Base-by-base conservation (phyloP, 2,888 invertebrate species). In the Parascotia fuliginaria region DNA sequence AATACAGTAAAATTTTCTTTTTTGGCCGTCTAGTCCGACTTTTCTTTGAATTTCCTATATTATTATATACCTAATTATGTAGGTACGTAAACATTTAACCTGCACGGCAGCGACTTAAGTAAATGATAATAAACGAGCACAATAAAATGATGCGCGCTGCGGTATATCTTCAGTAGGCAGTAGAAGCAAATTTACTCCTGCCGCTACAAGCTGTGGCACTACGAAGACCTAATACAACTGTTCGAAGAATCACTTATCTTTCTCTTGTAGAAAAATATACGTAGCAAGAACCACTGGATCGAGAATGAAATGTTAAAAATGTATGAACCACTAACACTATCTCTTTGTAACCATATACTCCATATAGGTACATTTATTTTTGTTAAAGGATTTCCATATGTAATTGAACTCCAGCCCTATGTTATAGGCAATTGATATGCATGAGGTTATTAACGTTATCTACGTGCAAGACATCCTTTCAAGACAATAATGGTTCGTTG, bases 161-260 rank as follows among this genome's bases (percentile, higher is more conserved):
- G 24, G 49, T 44, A 31, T 50, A 47, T 49, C 38, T 51, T 29
- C 13, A 55, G 43, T 39, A 46, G 31, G 43, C 12, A 12, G 27
- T 40, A 39, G 22, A 36, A 37, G 42, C 46, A 46, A 52, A 59
- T 55, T 49, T 39, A 41, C 52, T 31, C 19, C 40, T 43, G 56
- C 33, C 52, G 24, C 24, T 24, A 24, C 5, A 9, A 24, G 6
- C 24, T 24, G 24, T 9, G 55, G 27, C 44, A 39, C 61, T 31
- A 47, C 49, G 51, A 55, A 46, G 39, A 62, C 37, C 50, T 48
- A 46, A 65, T 42, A 40, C 33, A 39, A 42, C 39, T 39, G 31
- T 31, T 43, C 29, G 14, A 16, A 24, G n/a, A 33, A 40, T 52
- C 5, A 19, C 19, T 19, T 19, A 19, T 2, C 3, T 19, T 3